These are phyloP conservation scores for Archegozetes longisetosus DNA, from an alignment of 1,140 invertebrate genomes.

Conservation along the genomic window DNA sequence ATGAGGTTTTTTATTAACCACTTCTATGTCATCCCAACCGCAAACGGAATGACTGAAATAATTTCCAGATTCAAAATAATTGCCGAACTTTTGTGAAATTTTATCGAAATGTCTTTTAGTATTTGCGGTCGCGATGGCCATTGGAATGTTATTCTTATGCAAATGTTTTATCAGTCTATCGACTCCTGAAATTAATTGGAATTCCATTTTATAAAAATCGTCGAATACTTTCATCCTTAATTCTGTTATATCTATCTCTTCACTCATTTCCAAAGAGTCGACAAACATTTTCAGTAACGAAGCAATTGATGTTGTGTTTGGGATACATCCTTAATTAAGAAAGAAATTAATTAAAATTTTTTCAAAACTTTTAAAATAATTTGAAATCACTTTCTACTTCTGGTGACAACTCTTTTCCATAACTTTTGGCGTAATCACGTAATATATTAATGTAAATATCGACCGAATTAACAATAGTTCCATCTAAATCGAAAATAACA, in stretches of 20 bases:
- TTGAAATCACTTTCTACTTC: too few species aligned
- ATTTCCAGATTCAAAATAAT: conserved; percentile 4
- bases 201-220: too few species aligned
- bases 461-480: conserved; percentile 47
- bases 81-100: conserved; percentile 20
- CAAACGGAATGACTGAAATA: conserved; percentile 11
- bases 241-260: too few species aligned
- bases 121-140: conserved; percentile 9
- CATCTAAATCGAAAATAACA: conserved; percentile 40
- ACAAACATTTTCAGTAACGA: too few species aligned
- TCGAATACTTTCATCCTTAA: too few species aligned
- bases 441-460: neutral
- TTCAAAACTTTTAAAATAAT: too few species aligned
- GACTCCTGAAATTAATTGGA: conserved; percentile 14
- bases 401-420: too few species aligned
- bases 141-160: conserved; percentile 10
- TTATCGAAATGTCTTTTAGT: neutral
- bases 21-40: conserved; percentile 8
- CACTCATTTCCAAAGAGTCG: too few species aligned
- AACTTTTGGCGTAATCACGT: neutral
- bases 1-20: conserved; percentile 1
- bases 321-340: too few species aligned
- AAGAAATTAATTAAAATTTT: too few species aligned
- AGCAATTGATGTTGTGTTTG: too few species aligned
- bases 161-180: conserved; percentile 9